Evolutionary conservation across 2,888 invertebrate genomes (phyloP), one percentile per base, ranked within the genome.

Genomic region (Iphiclides podalirius): DNA sequence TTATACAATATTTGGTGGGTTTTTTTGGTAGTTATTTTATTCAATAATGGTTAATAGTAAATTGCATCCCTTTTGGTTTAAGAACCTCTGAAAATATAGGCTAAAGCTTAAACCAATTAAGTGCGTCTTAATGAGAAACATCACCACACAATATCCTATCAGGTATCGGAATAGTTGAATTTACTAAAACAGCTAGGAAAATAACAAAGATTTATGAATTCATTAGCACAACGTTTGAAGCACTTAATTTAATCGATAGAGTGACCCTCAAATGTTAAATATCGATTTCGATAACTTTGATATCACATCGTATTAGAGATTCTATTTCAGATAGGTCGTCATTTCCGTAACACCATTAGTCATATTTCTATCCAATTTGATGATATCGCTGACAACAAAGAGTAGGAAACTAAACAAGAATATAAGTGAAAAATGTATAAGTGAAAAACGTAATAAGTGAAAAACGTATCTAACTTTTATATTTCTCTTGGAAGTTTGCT

Each of bases 231-330:
- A n/a, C n/a, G n/a, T n/a, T n/a, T n/a, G n/a, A n/a, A n/a, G n/a
- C n/a, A n/a, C n/a, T n/a, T n/a, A n/a, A n/a, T n/a, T n/a, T n/a
- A n/a, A 31, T 11, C 31, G 31, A 11, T 16, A 16, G 33, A 11
- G 6, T 12, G 16, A 39, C 46, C 47, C 38, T 49, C 34, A 12
- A 34, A 11, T 36, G 6, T 31, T 6, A 23, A 17, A 17, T 6
- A 42, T 48, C 20, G 9, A 33, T 43, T 15, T 16, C 13, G 26
- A 47, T 23, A 49, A 35, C 26, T 23, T 20, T 36, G 8, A 23
- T 48, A 43, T 43, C 34, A 33, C 31, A 43, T 37, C 34, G 15
- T 33, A 44, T 44, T 16, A 39, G n/a, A 49, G 49, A 49, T 49
- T 37, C 7, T 3, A 49, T 43, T 49, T 44, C 17, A 43, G 49